Evolutionary conservation across 2,888 invertebrate genomes (phyloP).

Genomic region (Frankliniella intonsa): DNA sequence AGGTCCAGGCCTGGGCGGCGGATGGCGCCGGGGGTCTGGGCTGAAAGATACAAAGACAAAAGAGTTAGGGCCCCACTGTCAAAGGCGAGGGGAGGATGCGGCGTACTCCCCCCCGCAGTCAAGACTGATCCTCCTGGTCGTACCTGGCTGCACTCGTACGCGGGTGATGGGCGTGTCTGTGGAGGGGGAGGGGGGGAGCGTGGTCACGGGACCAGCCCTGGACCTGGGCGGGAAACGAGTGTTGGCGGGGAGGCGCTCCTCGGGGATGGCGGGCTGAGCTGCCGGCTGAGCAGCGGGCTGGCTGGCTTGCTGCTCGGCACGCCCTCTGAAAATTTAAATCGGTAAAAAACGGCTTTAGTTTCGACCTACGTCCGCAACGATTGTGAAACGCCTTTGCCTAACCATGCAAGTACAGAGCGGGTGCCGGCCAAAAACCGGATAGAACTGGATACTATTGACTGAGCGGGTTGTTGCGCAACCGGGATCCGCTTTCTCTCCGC

Average conservation of each 20-base stretch:
- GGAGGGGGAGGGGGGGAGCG: constrained; percentile 48
- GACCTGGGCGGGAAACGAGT: constrained; percentile 75
- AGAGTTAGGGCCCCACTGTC: neutral
- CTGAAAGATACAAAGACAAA: neutral
- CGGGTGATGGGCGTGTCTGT: constrained; percentile 36
- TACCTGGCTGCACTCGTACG: constrained; percentile 31
- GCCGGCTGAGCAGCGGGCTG: constrained; percentile 42
- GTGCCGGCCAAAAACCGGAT: neutral
- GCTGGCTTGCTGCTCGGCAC: constrained; percentile 46
- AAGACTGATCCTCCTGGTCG: neutral
- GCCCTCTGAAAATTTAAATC: constrained; percentile 39
- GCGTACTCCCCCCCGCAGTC: neutral
- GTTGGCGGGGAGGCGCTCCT: constrained; percentile 67
- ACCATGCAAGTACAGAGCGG: neutral
- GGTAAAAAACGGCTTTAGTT: neutral
- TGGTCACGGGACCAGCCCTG: constrained; percentile 45
- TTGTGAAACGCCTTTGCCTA: neutral
- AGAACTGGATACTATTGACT: neutral
- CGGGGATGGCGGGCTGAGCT: constrained; percentile 43
- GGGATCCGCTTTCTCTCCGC: constrained; percentile 34
- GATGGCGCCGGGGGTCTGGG: constrained; percentile 30
- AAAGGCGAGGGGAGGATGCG: too few relatives aligned
- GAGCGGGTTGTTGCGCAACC: constrained; percentile 7
- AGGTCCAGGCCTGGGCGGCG: constrained; percentile 73
- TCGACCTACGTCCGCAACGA: neutral